These are phyloP conservation scores for Agrenia bidenticulata DNA, from an alignment of 2,888 invertebrate species.

Conservation along the genomic window DNA sequence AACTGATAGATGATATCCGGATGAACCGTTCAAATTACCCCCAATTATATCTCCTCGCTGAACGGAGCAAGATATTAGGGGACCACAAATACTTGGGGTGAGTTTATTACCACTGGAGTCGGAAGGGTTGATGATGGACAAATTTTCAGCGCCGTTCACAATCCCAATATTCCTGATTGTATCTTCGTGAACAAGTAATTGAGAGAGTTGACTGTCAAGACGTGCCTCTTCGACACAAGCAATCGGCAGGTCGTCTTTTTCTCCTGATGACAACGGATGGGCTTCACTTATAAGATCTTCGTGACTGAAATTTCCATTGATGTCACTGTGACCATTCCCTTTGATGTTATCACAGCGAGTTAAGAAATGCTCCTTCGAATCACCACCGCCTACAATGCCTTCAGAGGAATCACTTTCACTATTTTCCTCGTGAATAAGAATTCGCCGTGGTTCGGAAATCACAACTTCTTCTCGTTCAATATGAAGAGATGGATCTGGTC, in stretches of 20 bases:
- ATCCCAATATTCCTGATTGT: no score
- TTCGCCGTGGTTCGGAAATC: constrained; percentile 4
- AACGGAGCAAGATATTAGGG: no score
- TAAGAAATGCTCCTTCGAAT: neutral
- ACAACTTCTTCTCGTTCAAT: constrained; percentile 8
- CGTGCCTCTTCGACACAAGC: neutral
- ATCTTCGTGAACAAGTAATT: no score
- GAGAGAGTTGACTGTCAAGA: no score
- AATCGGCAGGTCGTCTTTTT: neutral
- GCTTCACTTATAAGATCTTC: neutral
- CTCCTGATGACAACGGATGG: neutral
- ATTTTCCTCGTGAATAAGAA: neutral
- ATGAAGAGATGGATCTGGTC: neutral
- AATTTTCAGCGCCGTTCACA: no score
- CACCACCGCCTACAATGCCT: neutral
- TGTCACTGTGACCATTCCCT: neutral
- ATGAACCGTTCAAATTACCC: neutral
- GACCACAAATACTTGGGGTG: no score
- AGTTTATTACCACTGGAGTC: no score
- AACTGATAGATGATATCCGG: neutral
- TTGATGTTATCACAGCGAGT: neutral
- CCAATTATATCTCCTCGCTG: no score
- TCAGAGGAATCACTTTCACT: constrained; percentile 5
- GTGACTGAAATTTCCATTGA: constrained; percentile 10
- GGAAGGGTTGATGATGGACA: no score